phyloP scores from a whole-genome alignment of 2,888 invertebrate species.

The Cephus spinipes region DNA sequence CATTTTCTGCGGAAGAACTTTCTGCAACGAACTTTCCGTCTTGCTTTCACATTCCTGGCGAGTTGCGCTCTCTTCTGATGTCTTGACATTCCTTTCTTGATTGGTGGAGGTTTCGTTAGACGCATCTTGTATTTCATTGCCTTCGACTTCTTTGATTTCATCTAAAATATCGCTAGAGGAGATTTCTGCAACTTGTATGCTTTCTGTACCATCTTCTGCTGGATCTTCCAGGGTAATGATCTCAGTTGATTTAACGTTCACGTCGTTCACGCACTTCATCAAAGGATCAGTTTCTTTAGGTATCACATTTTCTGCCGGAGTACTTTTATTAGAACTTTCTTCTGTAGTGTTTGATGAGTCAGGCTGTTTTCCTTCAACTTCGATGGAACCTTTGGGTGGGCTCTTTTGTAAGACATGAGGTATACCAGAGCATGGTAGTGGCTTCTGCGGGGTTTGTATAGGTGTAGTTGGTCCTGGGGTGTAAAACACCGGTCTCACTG shows the following conservation, averaged over 20 bases:
- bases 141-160: conserved; percentile 23
- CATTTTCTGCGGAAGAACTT: neutral
- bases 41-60: neutral
- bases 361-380: conserved; percentile 35
- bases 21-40: neutral
- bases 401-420: neutral
- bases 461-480: conserved; percentile 17
- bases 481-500: conserved; percentile 11
- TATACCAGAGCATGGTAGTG: neutral
- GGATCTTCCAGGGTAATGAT: neutral
- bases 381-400: neutral
- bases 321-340: conserved; percentile 1
- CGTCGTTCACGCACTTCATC: neutral
- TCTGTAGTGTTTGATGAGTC: conserved; percentile 39
- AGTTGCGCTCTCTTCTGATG: neutral
- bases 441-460: conserved; percentile 7
- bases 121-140: neutral
- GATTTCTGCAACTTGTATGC: conserved; percentile 56
- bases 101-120: neutral
- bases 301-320: neutral
- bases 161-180: conserved; percentile 52
- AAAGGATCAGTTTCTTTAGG: neutral
- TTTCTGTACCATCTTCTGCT: conserved; percentile 26
- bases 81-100: neutral
- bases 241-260: neutral